These are phyloP conservation scores for Pachypsylla venusta DNA, from an alignment of 1,140 invertebrate genomes.

Conservation along the genomic window DNA sequence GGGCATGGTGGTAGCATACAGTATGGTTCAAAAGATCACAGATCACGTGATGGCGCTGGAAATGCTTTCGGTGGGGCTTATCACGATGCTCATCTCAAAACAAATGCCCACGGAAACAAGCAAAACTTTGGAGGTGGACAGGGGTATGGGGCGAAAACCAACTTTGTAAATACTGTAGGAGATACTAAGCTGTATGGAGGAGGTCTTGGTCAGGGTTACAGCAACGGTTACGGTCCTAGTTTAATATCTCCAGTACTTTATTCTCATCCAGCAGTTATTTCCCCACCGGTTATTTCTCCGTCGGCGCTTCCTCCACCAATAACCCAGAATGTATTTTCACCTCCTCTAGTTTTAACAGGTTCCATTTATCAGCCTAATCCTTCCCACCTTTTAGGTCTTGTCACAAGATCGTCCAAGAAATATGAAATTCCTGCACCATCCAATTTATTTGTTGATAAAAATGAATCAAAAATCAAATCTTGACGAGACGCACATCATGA, in stretches of 20 bases:
- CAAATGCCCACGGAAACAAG: conserved; percentile 20
- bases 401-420: not conserved
- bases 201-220: not conserved
- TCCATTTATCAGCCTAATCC: not conserved
- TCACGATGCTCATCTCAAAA: conserved; percentile 22
- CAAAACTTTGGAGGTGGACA: conserved; percentile 19
- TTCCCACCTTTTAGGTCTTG: not conserved
- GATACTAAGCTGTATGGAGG: not conserved
- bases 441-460: conserved; percentile 7
- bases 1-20: conserved; percentile 23
- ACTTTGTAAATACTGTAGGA: not conserved
- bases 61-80: conserved; percentile 22
- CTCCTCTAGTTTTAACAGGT: not conserved
- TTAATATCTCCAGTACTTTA: not conserved
- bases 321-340: not conserved
- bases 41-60: conserved; percentile 22
- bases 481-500: no score
- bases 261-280: not conserved
- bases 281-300: not conserved
- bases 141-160: not conserved
- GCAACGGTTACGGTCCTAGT: not conserved
- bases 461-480: not conserved
- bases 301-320: not conserved
- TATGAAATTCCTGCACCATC: not conserved
- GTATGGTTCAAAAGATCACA: conserved; percentile 23